Percentiles rank a stretch among this genome's conserved stretches.
These are phyloP conservation scores for Prinia subflava DNA, from an alignment of 2,113 vertebrate genomes.

Conservation along the genomic window DNA sequence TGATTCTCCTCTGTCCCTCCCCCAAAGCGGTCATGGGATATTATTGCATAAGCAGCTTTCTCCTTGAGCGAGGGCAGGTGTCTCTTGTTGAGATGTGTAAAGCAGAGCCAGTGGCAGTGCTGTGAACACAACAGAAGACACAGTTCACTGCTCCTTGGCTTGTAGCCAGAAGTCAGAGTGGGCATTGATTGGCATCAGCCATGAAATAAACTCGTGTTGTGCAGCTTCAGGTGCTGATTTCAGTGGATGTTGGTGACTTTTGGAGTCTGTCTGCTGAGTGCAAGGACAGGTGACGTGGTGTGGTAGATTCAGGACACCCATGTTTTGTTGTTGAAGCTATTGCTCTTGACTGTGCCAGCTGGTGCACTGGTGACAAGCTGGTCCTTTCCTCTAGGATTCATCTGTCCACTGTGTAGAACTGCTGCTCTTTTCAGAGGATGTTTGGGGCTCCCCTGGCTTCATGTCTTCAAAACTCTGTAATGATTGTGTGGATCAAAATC, in stretches of 20 bases:
- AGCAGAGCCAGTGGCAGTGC: neutral
- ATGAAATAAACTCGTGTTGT: neutral
- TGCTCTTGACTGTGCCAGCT: neutral
- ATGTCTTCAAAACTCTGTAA: neutral
- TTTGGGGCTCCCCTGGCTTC: neutral
- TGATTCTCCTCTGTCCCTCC: conserved; percentile 2
- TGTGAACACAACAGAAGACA: too few relatives aligned
- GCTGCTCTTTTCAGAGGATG: neutral
- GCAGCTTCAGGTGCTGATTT: neutral
- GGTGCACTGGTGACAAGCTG: neutral
- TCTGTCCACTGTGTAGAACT: neutral
- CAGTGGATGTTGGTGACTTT: neutral
- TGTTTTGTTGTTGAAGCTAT: neutral
- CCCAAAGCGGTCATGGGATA: neutral
- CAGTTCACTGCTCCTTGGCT: neutral
- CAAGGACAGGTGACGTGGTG: neutral
- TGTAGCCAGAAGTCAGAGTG: neutral
- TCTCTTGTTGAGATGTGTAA: neutral
- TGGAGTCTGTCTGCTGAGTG: neutral
- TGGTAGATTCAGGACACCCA: too few relatives aligned
- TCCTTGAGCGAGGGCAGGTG: neutral
- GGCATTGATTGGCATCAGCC: neutral
- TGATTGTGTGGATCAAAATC: neutral
- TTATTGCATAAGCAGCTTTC: neutral
- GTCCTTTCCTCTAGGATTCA: neutral